Conservation (phyloP, 37 sponge, comb jelly and placozoan genomes). For the Aphrocallistes beatrix region DNA sequence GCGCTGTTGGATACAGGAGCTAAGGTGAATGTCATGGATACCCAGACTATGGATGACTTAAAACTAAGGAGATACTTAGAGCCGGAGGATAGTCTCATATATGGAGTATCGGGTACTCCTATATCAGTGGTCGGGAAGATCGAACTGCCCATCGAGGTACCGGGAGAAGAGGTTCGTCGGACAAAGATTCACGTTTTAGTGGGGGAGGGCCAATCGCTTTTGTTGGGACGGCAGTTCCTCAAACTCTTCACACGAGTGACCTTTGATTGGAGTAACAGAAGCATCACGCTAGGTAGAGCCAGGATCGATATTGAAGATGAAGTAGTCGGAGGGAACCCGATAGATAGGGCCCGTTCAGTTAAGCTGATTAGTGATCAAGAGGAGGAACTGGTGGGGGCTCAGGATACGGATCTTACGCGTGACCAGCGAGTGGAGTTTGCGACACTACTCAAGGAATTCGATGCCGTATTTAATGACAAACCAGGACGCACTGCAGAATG, state of each 20-base stretch:
- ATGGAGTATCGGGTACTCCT: slow-evolving; percentile 3
- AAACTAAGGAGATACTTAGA: not conserved
- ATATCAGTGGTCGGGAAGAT: not conserved
- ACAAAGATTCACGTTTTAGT: not conserved
- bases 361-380: not conserved
- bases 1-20: not conserved
- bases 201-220: not conserved
- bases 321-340: not conserved
- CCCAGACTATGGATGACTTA: not conserved
- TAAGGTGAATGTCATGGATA: not conserved
- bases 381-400: no score
- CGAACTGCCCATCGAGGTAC: not conserved
- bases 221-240: not conserved
- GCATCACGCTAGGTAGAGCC: not conserved
- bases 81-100: not conserved
- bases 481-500: not conserved
- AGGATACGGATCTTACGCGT: no score
- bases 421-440: not conserved
- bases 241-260: not conserved
- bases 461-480: not conserved
- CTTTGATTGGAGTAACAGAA: not conserved
- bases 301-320: not conserved
- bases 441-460: not conserved
- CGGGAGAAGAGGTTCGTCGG: not conserved
- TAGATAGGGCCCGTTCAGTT: not conserved